A percentile compares a stretch with the other conserved stretches of the same genome.
Evolutionary conservation across 2,888 invertebrate genomes (phyloP).

Genomic region (Frankliniella intonsa): DNA sequence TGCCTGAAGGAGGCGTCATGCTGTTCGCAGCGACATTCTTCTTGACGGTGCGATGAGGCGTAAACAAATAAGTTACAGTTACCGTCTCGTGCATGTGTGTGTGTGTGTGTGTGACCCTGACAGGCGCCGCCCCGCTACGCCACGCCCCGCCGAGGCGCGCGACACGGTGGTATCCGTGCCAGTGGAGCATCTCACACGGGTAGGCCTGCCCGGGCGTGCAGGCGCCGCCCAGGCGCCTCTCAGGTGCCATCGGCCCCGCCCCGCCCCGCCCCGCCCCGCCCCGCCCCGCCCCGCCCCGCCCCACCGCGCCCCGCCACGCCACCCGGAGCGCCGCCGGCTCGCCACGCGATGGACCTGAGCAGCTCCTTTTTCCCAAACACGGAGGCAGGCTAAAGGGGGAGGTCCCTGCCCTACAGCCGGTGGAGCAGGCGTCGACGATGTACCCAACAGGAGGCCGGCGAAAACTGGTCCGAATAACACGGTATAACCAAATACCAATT

Average conservation of each 20-base stretch:
- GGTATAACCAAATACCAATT: too few relatives aligned
- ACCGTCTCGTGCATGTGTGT: neutral
- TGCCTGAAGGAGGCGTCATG: too few relatives aligned
- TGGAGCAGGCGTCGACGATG: too few relatives aligned
- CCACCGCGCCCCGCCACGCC: neutral
- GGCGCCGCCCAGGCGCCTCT: neutral
- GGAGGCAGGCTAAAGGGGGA: too few relatives aligned
- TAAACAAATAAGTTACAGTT: slow-evolving; percentile 14
- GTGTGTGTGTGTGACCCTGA: slow-evolving; percentile 9
- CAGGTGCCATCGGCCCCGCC: neutral
- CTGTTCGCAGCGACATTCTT: too few relatives aligned
- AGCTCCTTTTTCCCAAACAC: too few relatives aligned
- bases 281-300: neutral
- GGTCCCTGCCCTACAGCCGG: too few relatives aligned
- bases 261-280: neutral
- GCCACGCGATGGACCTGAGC: too few relatives aligned
- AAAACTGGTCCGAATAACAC: too few relatives aligned
- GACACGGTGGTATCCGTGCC: slow-evolving; percentile 13
- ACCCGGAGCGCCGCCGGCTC: too few relatives aligned
- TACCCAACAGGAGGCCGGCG: too few relatives aligned
- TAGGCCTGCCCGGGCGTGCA: neutral
- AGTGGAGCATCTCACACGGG: slow-evolving; percentile 11
- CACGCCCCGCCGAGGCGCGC: slow-evolving; percentile 1
- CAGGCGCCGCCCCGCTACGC: neutral
- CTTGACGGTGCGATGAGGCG: neutral